Percentiles rank a stretch among this genome's conserved stretches.
These are phyloP conservation scores for Numenius arquata DNA, from an alignment of 2,113 vertebrate species.

Conservation along the genomic window DNA sequence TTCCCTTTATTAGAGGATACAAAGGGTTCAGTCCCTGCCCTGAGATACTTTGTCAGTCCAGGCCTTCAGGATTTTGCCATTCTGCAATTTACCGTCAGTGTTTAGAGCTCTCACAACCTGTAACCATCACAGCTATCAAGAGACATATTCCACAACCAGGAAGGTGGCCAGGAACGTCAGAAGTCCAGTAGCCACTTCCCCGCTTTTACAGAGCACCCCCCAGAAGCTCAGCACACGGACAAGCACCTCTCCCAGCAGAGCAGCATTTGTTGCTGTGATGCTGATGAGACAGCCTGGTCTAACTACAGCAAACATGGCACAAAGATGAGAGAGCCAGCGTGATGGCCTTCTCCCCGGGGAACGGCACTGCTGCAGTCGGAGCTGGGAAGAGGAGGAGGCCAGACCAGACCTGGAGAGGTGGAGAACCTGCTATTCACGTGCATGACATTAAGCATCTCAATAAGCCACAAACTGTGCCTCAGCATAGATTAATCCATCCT, in stretches of 20 bases:
- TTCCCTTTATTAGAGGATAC: not conserved
- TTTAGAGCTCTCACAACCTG: not conserved
- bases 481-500: not conserved
- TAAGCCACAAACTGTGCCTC: not conserved
- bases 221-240: fast-evolving
- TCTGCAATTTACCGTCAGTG: not conserved
- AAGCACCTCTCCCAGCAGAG: not conserved
- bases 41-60: not conserved
- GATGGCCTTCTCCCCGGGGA: fast-evolving
- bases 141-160: not conserved
- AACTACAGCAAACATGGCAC: not conserved
- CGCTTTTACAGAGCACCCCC: not conserved
- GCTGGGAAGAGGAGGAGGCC: not conserved
- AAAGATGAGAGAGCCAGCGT: fast-evolving
- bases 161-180: not conserved
- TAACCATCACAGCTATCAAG: not conserved
- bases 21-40: not conserved
- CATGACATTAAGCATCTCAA: not conserved
- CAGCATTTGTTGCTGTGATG: not conserved
- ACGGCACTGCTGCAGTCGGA: fast-evolving
- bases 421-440: not conserved
- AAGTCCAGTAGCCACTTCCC: not conserved
- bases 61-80: not conserved
- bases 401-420: not conserved
- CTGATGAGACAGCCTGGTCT: not conserved